Base-by-base conservation (phyloP, 2,888 invertebrate species). In the Anodontia alba region DNA sequence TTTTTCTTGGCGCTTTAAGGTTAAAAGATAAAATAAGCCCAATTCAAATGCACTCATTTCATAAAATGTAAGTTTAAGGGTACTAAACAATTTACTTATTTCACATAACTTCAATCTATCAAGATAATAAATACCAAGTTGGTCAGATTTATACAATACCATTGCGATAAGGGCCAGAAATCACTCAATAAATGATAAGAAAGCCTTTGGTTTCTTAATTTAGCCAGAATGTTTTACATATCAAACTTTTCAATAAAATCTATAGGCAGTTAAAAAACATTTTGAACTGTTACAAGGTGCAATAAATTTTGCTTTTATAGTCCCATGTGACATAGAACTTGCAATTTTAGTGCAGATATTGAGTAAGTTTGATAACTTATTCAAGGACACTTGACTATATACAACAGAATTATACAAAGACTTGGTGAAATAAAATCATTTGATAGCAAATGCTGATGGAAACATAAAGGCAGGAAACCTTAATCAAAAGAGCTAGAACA, bases 111-210 rank as follows among this genome's bases (percentile, higher is more conserved):
- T 46, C 46, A 46, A 46, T 46, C 46, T 46, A 46, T 46, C 46
- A 46, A 12, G 46, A 46, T 46, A 46, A 46, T 20, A 20, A 15
- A 46, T 20, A 20, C 3, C 3, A 20, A 46, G 15, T 12, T 2
- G 3, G 46, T 12, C 46, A 46, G 46, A 46, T 46, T 46, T 46
- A 46, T 46, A 46, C 46, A 46, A 46, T 46, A 20, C 17, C 46
- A 46, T 20, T 12, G 46, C 46, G 46, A 46, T 46, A 46, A 46
- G 46, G 46, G 46, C 46, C 54, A 54, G 26, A 54, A 54, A 54
- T 54, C 54, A 54, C 54, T 54, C 54, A 54, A 54, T 54, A 54
- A 17, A 62, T 33, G 62, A 62, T 62, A 62, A 62, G 33, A 62
- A 26, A 33, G 62, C 20, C 29, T 62, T 62, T 62, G 10, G 62